A percentile compares a stretch with the other conserved stretches of the same genome.
phyloP scores from a whole-genome alignment of 2,113 vertebrate genomes.

The Petrocephalus microphthalmus region DNA sequence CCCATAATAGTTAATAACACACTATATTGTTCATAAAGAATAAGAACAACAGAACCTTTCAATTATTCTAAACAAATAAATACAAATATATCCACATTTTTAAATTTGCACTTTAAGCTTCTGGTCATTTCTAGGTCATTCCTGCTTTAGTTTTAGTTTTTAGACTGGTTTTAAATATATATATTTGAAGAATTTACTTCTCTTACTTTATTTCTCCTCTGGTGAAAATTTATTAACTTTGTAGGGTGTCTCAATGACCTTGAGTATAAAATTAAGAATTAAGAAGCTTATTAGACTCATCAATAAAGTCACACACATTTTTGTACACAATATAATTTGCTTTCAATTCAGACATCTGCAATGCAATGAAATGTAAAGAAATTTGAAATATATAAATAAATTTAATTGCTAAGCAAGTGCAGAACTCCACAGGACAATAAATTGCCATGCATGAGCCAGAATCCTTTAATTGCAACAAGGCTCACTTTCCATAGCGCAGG shows the following conservation, averaged over 20 bases:
- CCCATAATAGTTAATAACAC: too few species aligned
- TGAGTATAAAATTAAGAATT: not conserved
- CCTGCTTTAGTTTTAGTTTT: too few species aligned
- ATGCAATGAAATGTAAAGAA: not conserved
- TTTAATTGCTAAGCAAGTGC: not conserved
- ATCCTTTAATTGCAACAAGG: not conserved
- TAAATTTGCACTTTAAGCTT: too few species aligned
- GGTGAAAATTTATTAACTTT: not conserved
- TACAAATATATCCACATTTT: too few species aligned
- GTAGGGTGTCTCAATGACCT: not conserved
- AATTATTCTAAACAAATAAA: too few species aligned
- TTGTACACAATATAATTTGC: not conserved
- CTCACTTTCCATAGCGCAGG: conserved; percentile 60
- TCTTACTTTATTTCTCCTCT: not conserved
- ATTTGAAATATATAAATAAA: not conserved
- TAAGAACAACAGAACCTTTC: too few species aligned
- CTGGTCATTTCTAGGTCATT: too few species aligned
- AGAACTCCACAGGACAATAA: not conserved
- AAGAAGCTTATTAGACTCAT: not conserved
- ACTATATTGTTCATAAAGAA: too few species aligned
- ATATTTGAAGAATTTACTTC: not conserved
- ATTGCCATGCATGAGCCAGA: not conserved
- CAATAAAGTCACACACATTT: not conserved
- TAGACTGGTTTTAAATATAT: not conserved
- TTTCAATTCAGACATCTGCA: not conserved